Evolutionary conservation across 2,113 vertebrate genomes (phyloP), one percentile per base, ranked within the genome.

Genomic region (Limanda limanda): DNA sequence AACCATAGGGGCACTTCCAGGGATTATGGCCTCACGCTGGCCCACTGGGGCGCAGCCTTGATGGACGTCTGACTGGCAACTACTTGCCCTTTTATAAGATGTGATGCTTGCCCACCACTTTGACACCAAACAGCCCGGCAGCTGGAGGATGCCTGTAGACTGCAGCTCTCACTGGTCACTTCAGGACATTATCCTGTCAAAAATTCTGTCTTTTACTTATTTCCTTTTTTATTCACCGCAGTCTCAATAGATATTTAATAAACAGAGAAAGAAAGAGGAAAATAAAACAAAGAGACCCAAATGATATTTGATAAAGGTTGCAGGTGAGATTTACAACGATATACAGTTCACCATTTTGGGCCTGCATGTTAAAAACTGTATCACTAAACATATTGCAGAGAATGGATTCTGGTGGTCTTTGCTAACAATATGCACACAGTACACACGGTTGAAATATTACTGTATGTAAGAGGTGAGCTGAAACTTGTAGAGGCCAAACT

Each of bases 1-100:
- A 92, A 81, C 94, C 60, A 71, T 79, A 85, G 94, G 94, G 87
- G 86, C 88, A 94, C 94, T 94, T 94, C 93, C 94, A 90, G 90
- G 92, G 94, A 95, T 95, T 94, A 94, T 86, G 88, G 91, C 92
- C 88, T 79, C 94, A 92, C 71, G 92, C 92, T 92, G 92, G 83
- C 90, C 87, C 91, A 87, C 91, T 89, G 91, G 89, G 91, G 86
- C 37, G 81, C 86, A 92, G 89, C 90, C 90, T 81, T 92, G 93
- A 94, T 92, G 93, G 94, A 94, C 90, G 87, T 92, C 88, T 93
- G 86, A 75, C 88, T 88, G 88, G 79, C 83, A 91, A 88, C 61
- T 71, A 59, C 76, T 89, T 93, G 89, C 89, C 93, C 92, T 95
- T 94, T 92, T 75, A 81, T 76, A 72, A 78, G 78, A 91, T 89